Evolutionary conservation across 2,888 invertebrate genomes (phyloP), one percentile per base, ranked within the genome.

Genomic region (Lepidonotus clava): DNA sequence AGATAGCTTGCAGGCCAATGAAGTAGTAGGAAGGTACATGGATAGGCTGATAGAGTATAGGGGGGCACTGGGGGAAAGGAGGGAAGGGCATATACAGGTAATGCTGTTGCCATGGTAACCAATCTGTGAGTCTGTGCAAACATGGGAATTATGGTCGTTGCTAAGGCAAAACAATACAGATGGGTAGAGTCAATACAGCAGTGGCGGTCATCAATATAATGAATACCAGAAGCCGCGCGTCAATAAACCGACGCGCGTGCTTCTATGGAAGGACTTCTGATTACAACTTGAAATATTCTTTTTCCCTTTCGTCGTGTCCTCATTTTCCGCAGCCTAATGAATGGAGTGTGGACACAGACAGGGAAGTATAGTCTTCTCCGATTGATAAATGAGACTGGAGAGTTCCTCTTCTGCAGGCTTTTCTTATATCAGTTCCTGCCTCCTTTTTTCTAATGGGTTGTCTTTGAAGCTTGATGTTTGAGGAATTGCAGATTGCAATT

Each of bases 151-250:
- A 61, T 28, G 28, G 28, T 24, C n/a, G 61, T 61, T 61, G 61
- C 61, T 61, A 61, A 28, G 61, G 61, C 28, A 61, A 61, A 61
- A 61, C 61, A 61, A 61, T 61, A 28, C 61, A 61, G 61, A 61
- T 32, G 24, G 61, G 24, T 11, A 2, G 61, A 28, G 61, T 61
- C 61, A 32, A 61, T 61, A 24, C 11, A 24, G 2, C 61, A 11
- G 1, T 14, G 11, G 11, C 61, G 2, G n/a, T 61, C 61, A 28
- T 61, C 61, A 61, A 61, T 61, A 61, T 61, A 61, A 61, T 32
- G 11, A 61, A 24, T 32, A 32, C 24, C 61, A 28, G 2, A 28
- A 24, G 28, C 2, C 21, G n/a, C 11, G 28, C 28, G 61, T 61
- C 61, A 61, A 61, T 61, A 61, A 61, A n/a, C 28, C 28, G 61